Conservation (phyloP, 1,140 invertebrate genomes). For the Agrilus planipennis region DNA sequence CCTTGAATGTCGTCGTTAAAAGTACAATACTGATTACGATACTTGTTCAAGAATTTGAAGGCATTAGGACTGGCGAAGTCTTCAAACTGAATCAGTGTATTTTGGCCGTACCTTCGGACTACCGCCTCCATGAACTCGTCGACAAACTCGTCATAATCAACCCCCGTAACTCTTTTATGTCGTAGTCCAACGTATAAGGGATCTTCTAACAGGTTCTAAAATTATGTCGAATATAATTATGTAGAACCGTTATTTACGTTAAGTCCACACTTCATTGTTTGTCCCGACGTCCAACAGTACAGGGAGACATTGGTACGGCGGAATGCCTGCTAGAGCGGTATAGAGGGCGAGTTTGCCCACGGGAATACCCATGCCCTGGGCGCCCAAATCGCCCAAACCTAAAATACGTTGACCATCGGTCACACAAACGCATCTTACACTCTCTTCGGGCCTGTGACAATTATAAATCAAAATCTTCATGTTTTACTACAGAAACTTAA, state of each 20-base stretch:
- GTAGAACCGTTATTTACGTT: not conserved
- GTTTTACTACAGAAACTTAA: not conserved
- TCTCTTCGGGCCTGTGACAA: constrained; percentile 64
- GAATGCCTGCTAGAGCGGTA: constrained; percentile 83
- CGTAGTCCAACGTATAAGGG: constrained; percentile 90
- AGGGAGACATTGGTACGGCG: constrained; percentile 79
- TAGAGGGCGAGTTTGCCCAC: constrained; percentile 85
- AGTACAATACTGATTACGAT: constrained; percentile 76
- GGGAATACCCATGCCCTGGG: constrained; percentile 90
- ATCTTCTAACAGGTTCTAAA: constrained; percentile 74
- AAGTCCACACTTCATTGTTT: constrained; percentile 25
- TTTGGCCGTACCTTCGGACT: constrained; percentile 81
- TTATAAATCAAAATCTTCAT: not conserved
- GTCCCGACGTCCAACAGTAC: constrained; percentile 89
- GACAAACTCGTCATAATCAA: constrained; percentile 87
- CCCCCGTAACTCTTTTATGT: constrained; percentile 73
- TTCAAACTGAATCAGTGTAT: constrained; percentile 88
- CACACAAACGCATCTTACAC: constrained; percentile 83
- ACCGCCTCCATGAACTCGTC: constrained; percentile 98
- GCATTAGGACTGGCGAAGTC: constrained; percentile 94
- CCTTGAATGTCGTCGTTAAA: constrained; percentile 98
- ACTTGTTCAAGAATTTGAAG: constrained; percentile 81
- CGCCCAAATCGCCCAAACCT: constrained; percentile 86
- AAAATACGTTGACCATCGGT: constrained; percentile 91
- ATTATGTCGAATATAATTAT: constrained; percentile 4